Evolutionary conservation across 92 coral and sea anemone species (phyloP).

Genomic region (Porites cylindrica): DNA sequence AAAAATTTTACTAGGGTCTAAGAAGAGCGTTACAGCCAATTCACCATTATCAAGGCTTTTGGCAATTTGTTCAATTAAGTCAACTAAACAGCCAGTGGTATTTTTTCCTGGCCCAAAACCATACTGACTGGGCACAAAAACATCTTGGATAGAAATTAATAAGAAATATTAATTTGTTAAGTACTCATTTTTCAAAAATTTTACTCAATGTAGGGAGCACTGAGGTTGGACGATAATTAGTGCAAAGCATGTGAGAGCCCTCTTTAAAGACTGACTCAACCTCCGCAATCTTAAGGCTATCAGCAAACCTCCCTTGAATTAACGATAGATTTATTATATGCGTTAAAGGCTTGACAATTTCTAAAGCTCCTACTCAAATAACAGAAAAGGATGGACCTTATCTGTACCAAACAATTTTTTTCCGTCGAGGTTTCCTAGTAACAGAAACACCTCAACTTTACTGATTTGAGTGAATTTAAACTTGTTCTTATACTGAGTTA

Average conservation of each 20-base stretch:
- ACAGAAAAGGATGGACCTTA: neutral
- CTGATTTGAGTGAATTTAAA: too few species aligned
- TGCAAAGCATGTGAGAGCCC: conserved; percentile 45
- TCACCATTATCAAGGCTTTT: conserved; percentile 35
- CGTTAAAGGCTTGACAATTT: too few species aligned
- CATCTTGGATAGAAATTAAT: neutral
- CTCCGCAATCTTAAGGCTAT: conserved; percentile 46
- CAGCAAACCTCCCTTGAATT: conserved; percentile 3
- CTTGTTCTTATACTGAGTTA: neutral
- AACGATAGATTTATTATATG: neutral
- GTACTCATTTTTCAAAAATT: conserved; percentile 52
- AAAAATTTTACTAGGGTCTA: conserved; percentile 19
- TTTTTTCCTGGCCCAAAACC: conserved; percentile 37
- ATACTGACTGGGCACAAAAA: conserved; percentile 39
- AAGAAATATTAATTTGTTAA: neutral
- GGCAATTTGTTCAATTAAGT: conserved; percentile 42
- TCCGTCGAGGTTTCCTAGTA: conserved; percentile 4
- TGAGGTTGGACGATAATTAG: conserved; percentile 64
- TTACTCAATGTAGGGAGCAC: conserved; percentile 55
- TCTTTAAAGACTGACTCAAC: conserved; percentile 57
- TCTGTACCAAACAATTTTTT: conserved; percentile 6
- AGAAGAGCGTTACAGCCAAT: conserved; percentile 39
- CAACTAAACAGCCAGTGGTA: conserved; percentile 45
- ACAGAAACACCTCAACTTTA: neutral
- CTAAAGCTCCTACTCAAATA: neutral